These are phyloP conservation scores for Glomeris marginata DNA, from an alignment of 2,888 invertebrate species.

Conservation along the genomic window DNA sequence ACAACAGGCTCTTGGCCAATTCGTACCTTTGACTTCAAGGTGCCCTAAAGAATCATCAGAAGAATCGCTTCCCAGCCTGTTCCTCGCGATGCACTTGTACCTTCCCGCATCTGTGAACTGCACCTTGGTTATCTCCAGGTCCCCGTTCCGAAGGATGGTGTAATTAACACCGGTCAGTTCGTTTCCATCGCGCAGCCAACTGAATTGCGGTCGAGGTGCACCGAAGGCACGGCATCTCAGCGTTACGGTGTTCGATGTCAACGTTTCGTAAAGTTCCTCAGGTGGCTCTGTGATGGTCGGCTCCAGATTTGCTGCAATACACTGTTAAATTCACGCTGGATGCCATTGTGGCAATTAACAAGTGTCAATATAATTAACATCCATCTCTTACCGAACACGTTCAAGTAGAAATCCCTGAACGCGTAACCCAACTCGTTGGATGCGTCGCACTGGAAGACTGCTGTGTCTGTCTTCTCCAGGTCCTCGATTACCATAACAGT, in stretches of 20 bases:
- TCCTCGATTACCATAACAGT: conserved; percentile 62
- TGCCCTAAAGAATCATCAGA: conserved; percentile 51
- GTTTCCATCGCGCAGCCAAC: conserved; percentile 69
- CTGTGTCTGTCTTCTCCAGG: conserved; percentile 75
- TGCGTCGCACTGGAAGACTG: conserved; percentile 98
- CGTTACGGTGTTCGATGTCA: conserved; percentile 62
- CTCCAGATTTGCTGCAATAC: conserved; percentile 46
- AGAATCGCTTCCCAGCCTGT: conserved; percentile 68
- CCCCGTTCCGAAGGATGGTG: conserved; percentile 56
- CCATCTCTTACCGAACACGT: no score
- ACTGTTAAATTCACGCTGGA: no score
- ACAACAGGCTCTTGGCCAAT: conserved; percentile 21
- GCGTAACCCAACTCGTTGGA: conserved; percentile 96
- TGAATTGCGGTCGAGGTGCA: conserved; percentile 84
- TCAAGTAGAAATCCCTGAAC: conserved; percentile 93
- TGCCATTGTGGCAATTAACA: no score
- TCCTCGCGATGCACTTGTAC: conserved; percentile 81
- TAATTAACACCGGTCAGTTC: conserved; percentile 85
- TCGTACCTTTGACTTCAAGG: conserved; percentile 46
- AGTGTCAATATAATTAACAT: no score
- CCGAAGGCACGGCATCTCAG: conserved; percentile 87
- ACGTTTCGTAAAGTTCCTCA: conserved; percentile 53
- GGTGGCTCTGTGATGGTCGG: conserved; percentile 82
- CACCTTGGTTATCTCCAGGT: conserved; percentile 64
- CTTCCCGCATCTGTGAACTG: conserved; percentile 78